Conservation (phyloP, 2,888 invertebrate species). For the Spodoptera picta region DNA sequence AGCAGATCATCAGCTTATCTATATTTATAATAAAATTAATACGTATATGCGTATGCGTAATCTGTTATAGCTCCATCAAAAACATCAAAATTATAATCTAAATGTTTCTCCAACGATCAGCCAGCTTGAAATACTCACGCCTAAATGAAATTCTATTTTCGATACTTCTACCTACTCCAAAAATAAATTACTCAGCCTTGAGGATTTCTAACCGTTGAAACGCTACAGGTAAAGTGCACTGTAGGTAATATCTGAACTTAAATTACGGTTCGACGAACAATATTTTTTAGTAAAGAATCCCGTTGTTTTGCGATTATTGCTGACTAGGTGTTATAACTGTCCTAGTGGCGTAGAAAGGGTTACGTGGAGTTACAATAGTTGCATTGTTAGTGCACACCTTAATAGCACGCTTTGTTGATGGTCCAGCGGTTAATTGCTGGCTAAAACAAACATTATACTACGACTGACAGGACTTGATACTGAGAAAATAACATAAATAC, state of each 20-base stretch:
- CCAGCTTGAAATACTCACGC: slow-evolving; percentile 8
- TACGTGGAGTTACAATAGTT: slow-evolving; percentile 62
- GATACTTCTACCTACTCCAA: slow-evolving; percentile 13
- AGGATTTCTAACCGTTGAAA: slow-evolving; percentile 40
- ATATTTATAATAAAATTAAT: too few species aligned
- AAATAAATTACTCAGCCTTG: slow-evolving; percentile 42
- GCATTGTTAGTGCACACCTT: slow-evolving; percentile 61
- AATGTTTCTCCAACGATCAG: slow-evolving; percentile 6
- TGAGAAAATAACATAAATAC: background rate
- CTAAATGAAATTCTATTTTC: slow-evolving; percentile 26
- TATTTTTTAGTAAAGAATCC: slow-evolving; percentile 42
- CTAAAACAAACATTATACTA: slow-evolving; percentile 68
- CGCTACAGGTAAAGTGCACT: slow-evolving; percentile 60
- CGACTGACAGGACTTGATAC: slow-evolving; percentile 27
- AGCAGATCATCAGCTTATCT: too few species aligned
- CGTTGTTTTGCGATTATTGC: slow-evolving; percentile 54
- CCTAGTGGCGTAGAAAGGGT: slow-evolving; percentile 68
- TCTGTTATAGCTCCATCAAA: too few species aligned
- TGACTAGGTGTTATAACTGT: slow-evolving; percentile 59
- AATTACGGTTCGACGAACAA: slow-evolving; percentile 65
- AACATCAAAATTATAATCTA: background rate
- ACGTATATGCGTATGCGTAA: too few species aligned
- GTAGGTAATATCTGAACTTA: slow-evolving; percentile 55
- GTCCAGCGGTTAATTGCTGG: slow-evolving; percentile 73
- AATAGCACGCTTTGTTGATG: slow-evolving; percentile 66